Evolutionary conservation across 2,888 invertebrate species (phyloP), one percentile per base, ranked within the genome.

Genomic region (Anagyrus pseudococci): DNA sequence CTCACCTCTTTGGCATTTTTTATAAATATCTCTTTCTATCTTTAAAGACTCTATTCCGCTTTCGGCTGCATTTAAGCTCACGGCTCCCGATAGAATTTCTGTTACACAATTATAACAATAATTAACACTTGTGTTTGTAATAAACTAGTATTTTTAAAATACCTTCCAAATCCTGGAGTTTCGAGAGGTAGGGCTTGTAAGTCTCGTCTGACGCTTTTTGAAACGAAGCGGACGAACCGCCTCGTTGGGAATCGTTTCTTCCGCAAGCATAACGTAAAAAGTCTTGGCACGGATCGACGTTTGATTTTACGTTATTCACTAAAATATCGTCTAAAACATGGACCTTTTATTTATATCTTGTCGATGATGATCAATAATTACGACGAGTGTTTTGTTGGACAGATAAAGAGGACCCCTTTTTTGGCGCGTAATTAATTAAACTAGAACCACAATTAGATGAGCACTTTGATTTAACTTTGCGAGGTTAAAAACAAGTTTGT

Each of bases 311-410:
- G 7, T 53, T 59, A 0, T 8, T 23, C 2, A 7, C 8, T 8
- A 62, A 49, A 40, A 54, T 47, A 10, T 56, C 29, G 3, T 59
- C 65, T 66, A n/a, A n/a, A n/a, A n/a, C n/a, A n/a, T n/a, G n/a
- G n/a, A n/a, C n/a, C n/a, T n/a, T n/a, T n/a, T n/a, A n/a, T n/a
- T n/a, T n/a, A n/a, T n/a, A n/a, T n/a, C n/a, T n/a, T n/a, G n/a
- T n/a, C n/a, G n/a, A n/a, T n/a, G n/a, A n/a, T n/a, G n/a, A n/a
- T n/a, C n/a, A n/a, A n/a, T n/a, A n/a, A n/a, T n/a, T n/a, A n/a
- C n/a, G n/a, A n/a, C n/a, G n/a, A n/a, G n/a, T n/a, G n/a, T n/a
- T n/a, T n/a, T n/a, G n/a, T n/a, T n/a, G n/a, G n/a, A n/a, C n/a
- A n/a, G n/a, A n/a, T n/a, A n/a, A n/a, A n/a, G n/a, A n/a, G n/a